Base-by-base conservation (phyloP, 64 coral and sea anemone species). In the Dendronephthya gigantea region DNA sequence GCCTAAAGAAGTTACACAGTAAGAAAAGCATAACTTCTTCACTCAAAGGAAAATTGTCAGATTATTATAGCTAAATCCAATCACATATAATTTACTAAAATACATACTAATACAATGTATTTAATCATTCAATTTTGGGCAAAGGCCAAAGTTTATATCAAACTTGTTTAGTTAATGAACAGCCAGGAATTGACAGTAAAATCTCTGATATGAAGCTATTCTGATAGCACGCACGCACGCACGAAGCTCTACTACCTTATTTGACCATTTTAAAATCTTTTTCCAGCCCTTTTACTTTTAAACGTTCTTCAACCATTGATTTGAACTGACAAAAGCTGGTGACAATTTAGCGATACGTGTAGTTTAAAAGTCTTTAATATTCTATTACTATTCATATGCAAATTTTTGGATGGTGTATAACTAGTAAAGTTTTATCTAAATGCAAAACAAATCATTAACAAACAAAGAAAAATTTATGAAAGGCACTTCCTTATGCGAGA, bases 371-470 rank as follows among this genome's bases (percentile, higher is more conserved):
- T 62, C 55, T 34, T 79, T 79, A 79, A 79, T 79, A 79, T 79
- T 79, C 30, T 79, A 79, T 79, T 79, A 79, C 27, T 35, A 79
- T 79, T 79, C 72, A 79, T 79, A 79, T 79, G 72, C 72, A 36
- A 79, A 79, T 79, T 62, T 34, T 39, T 45, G 41, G 72, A 79
- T 79, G 72, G 72, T 79, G 36, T 35, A 66, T 66, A 33, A 79
- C 72, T 39, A 17, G 72, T 79, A 79, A 79, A 79, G 2, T 79
- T 36, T 36, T 29, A 35, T 79, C 15, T 79, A 79, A 79, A 79
- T 34, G 29, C 2, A 79, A 79, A 36, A 36, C 36, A 79, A 79
- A n/a, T 22, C 55, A 62, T n/a, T 62, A 16, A 23, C 55, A 15
- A 62, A 62, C 55, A 62, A 62, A 62, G 55, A 62, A n/a, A 62